phyloP scores from a whole-genome alignment of 2,113 vertebrate species.

The Calyptommatus sinebrachiatus region DNA sequence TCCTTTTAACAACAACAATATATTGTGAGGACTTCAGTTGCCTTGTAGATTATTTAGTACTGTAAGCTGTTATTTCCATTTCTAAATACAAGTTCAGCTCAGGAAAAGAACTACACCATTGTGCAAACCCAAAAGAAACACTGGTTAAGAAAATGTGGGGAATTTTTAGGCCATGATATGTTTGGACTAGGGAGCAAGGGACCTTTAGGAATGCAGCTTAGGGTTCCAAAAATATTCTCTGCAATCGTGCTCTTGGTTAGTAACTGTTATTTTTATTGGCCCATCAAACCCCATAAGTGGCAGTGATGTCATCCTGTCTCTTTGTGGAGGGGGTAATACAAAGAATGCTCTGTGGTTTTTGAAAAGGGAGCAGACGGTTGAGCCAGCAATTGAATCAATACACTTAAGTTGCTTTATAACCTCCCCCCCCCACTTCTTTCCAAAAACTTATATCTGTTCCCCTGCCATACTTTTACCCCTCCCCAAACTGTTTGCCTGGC shows the following conservation, averaged over 20 bases:
- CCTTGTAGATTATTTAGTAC: conserved; percentile 51
- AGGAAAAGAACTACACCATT: conserved; percentile 68
- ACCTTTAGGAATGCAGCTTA: conserved; percentile 65
- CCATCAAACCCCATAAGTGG: conserved; percentile 51
- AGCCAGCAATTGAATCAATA: conserved; percentile 24
- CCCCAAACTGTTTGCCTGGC: neutral
- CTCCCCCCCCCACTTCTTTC: too few species aligned
- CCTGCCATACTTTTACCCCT: too few species aligned
- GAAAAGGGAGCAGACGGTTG: conserved; percentile 48
- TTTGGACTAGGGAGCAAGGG: conserved; percentile 73
- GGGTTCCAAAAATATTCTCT: conserved; percentile 73
- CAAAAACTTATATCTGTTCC: too few species aligned
- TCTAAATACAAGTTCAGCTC: conserved; percentile 40
- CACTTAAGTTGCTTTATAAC: conserved; percentile 49
- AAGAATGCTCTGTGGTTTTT: conserved; percentile 67
- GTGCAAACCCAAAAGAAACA: conserved; percentile 64
- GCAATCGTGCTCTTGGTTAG: conserved; percentile 65
- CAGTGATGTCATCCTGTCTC: conserved; percentile 70
- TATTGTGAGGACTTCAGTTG: conserved; percentile 38
- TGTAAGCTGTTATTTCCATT: conserved; percentile 32
- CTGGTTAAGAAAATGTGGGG: conserved; percentile 66
- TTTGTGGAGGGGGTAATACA: conserved; percentile 58
- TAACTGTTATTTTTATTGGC: conserved; percentile 76
- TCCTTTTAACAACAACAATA: conserved; percentile 36
- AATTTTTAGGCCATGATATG: conserved; percentile 72